phyloP scores from a whole-genome alignment of 2,888 invertebrate species.

The Stegana nigrithorax region DNA sequence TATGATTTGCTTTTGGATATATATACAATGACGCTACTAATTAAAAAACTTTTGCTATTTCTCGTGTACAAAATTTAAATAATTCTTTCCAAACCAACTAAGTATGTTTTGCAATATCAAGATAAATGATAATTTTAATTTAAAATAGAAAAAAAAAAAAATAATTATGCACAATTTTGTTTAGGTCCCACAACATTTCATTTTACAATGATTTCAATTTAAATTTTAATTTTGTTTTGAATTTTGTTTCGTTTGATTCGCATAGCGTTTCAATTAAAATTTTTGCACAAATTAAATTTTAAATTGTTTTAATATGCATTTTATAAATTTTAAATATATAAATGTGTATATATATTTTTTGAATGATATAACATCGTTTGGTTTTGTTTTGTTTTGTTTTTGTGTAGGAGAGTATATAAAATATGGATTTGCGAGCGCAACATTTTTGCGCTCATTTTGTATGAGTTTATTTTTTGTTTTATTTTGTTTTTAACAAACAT shows the following conservation, averaged over 20 bases:
- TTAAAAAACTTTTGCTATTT: no score
- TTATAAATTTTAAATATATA: slow-evolving; percentile 3
- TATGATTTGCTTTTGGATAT: no score
- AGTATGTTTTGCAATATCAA: no score
- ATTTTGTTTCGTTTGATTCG: slow-evolving; percentile 48
- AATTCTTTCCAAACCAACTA: no score
- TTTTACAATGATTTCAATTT: slow-evolving; percentile 27
- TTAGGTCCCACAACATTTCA: no score
- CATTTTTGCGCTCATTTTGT: background rate
- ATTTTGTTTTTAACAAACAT: slow-evolving; percentile 4
- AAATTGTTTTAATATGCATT: slow-evolving; percentile 24
- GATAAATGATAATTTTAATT: no score
- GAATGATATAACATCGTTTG: background rate
- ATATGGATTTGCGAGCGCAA: slow-evolving; percentile 1
- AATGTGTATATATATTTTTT: slow-evolving; percentile 2
- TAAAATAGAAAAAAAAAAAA: no score
- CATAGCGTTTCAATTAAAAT: slow-evolving; percentile 40
- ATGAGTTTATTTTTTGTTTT: background rate
- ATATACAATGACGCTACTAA: no score
- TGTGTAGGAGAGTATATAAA: slow-evolving; percentile 2
- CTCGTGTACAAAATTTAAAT: no score
- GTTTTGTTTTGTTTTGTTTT: background rate
- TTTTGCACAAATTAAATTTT: slow-evolving; percentile 38
- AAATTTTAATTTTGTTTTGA: no score
- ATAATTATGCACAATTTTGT: no score